Evolutionary conservation across 2,888 invertebrate species (phyloP), one percentile per base, ranked within the genome.

Genomic region (Netelia inedita): DNA sequence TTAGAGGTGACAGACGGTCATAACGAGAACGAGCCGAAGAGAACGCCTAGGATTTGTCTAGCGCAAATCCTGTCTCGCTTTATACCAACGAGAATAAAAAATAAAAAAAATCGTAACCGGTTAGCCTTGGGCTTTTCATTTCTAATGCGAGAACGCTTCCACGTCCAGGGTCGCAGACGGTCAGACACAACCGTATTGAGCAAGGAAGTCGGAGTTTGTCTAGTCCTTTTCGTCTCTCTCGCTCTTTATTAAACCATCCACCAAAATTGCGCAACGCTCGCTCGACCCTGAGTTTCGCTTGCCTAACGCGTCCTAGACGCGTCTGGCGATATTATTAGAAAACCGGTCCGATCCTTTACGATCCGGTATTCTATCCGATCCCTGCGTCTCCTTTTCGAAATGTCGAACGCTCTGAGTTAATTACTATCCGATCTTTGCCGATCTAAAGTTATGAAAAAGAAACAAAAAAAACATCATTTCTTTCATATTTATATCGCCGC

Each of bases 1-100:
- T 92, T 92, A 92, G 92, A 91, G 92, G 91, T 92, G 89, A 87
- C 91, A 92, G 92, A 92, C 92, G 92, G 92, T 92, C 92, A 91
- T 83, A 74, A 76, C 55, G 55, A 55, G 75, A 82, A 46, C 41
- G 9, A 19, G 19, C 74, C 75, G 63, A 69, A 59, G 66, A 59
- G 57, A 78, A 63, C 35, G 72, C 57, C 43, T 76, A 61, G 71
- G 71, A 84, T 86, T 86, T 85, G 79, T 85, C 82, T 85, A 85
- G 85, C 85, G 82, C 81, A 84, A 82, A 87, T 83, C 83, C 83
- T 80, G 76, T 46, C 75, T 79, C 76, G 65, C 80, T 68, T 72
- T 79, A 79, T 75, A 61, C 63, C 2, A 28, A 28, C 28, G 2
- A 28, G 28, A 28, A 5, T 2, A 28, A 3, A 28, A 28, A 28